These are phyloP conservation scores for Nannoperca australis DNA, from an alignment of 2,797 vertebrate species.

Conservation along the genomic window DNA sequence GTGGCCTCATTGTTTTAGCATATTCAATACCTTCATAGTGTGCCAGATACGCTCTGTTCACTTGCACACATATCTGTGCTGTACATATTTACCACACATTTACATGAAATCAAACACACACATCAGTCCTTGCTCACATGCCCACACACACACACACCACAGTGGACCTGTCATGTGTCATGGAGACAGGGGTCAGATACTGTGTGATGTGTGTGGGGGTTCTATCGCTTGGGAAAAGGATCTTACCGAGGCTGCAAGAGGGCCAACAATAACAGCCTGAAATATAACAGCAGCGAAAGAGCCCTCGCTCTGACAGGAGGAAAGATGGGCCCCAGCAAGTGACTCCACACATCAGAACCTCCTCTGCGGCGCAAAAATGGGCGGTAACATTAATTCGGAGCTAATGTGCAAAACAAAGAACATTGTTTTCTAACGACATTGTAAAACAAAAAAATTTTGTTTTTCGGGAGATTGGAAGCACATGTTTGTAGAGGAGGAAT, in stretches of 20 bases:
- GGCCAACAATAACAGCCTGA: conserved; percentile 98
- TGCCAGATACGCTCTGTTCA: conserved; percentile 55
- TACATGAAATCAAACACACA: conserved; percentile 46
- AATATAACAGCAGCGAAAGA: conserved; percentile 88
- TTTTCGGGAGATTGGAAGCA: conserved; percentile 93
- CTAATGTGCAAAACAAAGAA: conserved; percentile 92
- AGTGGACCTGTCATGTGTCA: conserved; percentile 83
- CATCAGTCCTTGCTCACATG: conserved; percentile 40
- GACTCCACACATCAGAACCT: conserved; percentile 88
- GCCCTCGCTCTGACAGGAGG: conserved; percentile 74
- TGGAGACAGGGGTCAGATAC: conserved; percentile 85
- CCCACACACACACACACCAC: conserved; percentile 46
- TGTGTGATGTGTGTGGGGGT: conserved; percentile 84
- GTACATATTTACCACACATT: conserved; percentile 53
- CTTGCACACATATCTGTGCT: conserved; percentile 36
- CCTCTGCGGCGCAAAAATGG: conserved; percentile 85
- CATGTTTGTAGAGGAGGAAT: conserved; percentile 86
- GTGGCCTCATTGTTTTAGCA: conserved; percentile 76
- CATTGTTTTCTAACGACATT: conserved; percentile 90
- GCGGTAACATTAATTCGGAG: conserved; percentile 89
- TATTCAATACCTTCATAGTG: conserved; percentile 63
- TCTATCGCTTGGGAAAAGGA: conserved; percentile 94
- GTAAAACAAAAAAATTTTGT: conserved; percentile 88
- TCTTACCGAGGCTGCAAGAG: conserved; percentile 83
- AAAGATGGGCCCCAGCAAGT: conserved; percentile 78